These are phyloP conservation scores for Struthidea cinerea DNA, from an alignment of 2,113 vertebrate species.

Conservation along the genomic window DNA sequence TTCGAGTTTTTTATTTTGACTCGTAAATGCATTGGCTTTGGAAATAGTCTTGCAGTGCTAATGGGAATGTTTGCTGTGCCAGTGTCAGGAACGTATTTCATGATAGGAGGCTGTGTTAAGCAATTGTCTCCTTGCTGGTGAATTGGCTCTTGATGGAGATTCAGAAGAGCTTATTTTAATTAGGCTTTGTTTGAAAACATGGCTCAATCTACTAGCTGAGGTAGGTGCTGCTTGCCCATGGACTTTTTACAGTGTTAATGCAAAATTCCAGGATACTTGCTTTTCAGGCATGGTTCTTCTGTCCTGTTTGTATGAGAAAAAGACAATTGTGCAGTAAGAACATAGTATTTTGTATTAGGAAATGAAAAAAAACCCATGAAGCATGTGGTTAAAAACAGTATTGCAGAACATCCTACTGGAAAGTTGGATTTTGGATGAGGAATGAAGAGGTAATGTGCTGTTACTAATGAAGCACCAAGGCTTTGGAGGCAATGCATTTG, in stretches of 20 bases:
- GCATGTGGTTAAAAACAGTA: background rate
- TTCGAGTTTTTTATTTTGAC: background rate
- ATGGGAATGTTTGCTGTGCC: background rate
- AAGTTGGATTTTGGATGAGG: background rate
- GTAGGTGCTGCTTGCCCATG: background rate
- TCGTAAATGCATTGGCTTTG: background rate
- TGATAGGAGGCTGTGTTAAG: background rate
- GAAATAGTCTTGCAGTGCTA: background rate
- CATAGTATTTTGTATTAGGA: background rate
- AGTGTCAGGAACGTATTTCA: background rate
- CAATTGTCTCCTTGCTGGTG: slow-evolving; percentile 14
- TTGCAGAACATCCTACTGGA: background rate
- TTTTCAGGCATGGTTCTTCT: background rate
- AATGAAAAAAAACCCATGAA: background rate
- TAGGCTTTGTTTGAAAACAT: slow-evolving; percentile 53
- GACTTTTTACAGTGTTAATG: background rate
- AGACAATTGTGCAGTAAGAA: background rate
- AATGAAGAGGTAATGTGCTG: background rate
- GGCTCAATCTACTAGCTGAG: slow-evolving; percentile 1
- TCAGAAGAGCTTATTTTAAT: slow-evolving; percentile 46
- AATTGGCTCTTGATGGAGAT: slow-evolving; percentile 15
- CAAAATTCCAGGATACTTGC: background rate
- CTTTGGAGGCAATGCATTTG: background rate
- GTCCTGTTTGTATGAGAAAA: background rate
- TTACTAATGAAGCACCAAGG: background rate